Base-by-base conservation (phyloP, 2,797 vertebrate genomes). In the Atherinosoma microstoma region DNA sequence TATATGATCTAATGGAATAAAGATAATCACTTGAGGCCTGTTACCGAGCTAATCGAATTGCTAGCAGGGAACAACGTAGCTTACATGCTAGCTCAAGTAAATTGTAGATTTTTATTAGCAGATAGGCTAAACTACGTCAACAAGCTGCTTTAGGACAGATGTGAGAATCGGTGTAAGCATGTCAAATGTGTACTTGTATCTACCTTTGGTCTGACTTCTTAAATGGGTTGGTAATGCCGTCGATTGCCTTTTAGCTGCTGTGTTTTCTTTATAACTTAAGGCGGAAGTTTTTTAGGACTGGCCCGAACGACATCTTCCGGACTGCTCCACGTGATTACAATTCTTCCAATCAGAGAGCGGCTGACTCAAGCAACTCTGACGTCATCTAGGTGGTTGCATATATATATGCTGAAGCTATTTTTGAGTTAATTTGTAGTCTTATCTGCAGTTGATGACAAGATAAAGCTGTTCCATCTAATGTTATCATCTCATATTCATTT, bases 221-320 rank as follows among this genome's bases (percentile, higher is more conserved):
- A 76, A 83, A 76, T 62, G 12, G 62, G 59, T 58, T 57, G 85
- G 71, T 80, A 80, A 69, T 75, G 73, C 87, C 87, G 91, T 91
- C 90, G 86, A 78, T 65, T 79, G 83, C 73, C 83, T 89, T 82
- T 88, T 87, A 92, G 91, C 90, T 70, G 78, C 84, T 89, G 58
- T 93, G 90, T 94, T 95, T 94, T 94, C 93, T 94, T 93, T 92
- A 92, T 90, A 91, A 94, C 83, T 94, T 93, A 89, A 95, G 93
- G 88, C 93, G 94, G 93, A 94, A 94, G 93, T 94, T 93, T 94
- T 94, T 92, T 78, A 86, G 87, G 82, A 88, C 84, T 80, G 86
- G 91, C 83, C 85, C 75, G 53, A 76, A 78, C 87, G 91, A 91
- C 93, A 91, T 87, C 86, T 93, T 93, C 92, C 92, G 93, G 87